A percentile compares a stretch with the other conserved stretches of the same genome.
Conservation (phyloP, 2,797 vertebrate genomes). For the Anableps anableps region DNA sequence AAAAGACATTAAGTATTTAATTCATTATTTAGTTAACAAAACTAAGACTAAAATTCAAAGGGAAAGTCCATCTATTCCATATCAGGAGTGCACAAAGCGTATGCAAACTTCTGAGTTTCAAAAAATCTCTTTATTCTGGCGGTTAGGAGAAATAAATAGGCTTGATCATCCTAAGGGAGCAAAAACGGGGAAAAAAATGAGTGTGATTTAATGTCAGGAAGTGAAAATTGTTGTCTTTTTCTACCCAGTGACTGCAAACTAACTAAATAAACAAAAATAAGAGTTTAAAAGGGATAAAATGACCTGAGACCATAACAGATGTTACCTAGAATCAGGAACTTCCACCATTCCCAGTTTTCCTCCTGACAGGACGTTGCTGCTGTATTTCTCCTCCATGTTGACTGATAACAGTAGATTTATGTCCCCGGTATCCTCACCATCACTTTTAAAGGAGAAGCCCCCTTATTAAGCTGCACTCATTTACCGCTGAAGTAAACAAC, state of each 20-base stretch:
- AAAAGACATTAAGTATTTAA: background rate
- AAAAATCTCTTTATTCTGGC: background rate
- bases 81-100: background rate
- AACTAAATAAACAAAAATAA: background rate
- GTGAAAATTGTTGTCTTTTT: background rate
- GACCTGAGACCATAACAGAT: background rate
- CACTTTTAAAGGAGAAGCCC: constrained; percentile 1
- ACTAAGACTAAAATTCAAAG: background rate
- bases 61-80: rapidly evolving
- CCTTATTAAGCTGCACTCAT: background rate
- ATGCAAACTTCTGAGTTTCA: background rate
- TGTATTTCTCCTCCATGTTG: constrained; percentile 92
- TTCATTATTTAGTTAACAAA: background rate
- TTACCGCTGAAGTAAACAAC: background rate
- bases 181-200: background rate
- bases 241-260: background rate
- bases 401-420: constrained; percentile 1
- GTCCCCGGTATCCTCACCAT: constrained; percentile 28
- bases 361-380: constrained; percentile 89
- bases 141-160: background rate
- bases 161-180: background rate
- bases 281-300: background rate
- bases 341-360: constrained; percentile 92
- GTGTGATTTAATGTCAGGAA: too few species aligned
- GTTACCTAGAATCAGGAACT: constrained; percentile 89